Evolutionary conservation across 2,797 vertebrate species (phyloP).

Genomic region (Enteromius radiatus): DNA sequence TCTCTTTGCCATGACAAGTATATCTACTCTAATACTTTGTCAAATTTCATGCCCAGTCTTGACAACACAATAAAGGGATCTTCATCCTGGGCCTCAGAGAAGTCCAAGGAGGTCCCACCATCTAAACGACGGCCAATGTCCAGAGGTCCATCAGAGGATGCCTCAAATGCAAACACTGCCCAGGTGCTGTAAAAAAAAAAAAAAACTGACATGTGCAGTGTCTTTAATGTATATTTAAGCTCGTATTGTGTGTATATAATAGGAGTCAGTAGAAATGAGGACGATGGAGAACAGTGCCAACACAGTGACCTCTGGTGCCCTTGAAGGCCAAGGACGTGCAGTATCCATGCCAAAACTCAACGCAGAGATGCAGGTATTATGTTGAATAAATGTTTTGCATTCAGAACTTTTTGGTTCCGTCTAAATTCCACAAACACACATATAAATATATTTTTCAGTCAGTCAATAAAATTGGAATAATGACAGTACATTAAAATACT

Average conservation of each 20-base stretch:
- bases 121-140: slow-evolving; percentile 79
- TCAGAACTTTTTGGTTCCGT: no score
- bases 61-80: slow-evolving; percentile 76
- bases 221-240: slow-evolving; percentile 36
- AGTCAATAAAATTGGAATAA: no score
- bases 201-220: neutral
- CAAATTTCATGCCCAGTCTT: slow-evolving; percentile 73
- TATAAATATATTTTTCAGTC: neutral
- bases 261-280: slow-evolving; percentile 89
- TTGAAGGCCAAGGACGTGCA: slow-evolving; percentile 90
- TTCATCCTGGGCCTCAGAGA: slow-evolving; percentile 85
- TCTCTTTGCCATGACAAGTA: neutral
- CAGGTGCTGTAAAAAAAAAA: slow-evolving; percentile 67
- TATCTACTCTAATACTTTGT: neutral
- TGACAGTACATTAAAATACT: neutral
- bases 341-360: slow-evolving; percentile 94
- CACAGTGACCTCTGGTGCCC: slow-evolving; percentile 77
- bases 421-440: neutral
- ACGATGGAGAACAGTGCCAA: slow-evolving; percentile 83
- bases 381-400: no score
- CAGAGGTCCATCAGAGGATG: slow-evolving; percentile 86
- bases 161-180: slow-evolving; percentile 64
- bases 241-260: slow-evolving; percentile 26
- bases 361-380: slow-evolving; percentile 85
- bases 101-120: slow-evolving; percentile 77